These are phyloP conservation scores for Stenichneumon culpator DNA, from an alignment of 2,888 invertebrate genomes.

Conservation along the genomic window DNA sequence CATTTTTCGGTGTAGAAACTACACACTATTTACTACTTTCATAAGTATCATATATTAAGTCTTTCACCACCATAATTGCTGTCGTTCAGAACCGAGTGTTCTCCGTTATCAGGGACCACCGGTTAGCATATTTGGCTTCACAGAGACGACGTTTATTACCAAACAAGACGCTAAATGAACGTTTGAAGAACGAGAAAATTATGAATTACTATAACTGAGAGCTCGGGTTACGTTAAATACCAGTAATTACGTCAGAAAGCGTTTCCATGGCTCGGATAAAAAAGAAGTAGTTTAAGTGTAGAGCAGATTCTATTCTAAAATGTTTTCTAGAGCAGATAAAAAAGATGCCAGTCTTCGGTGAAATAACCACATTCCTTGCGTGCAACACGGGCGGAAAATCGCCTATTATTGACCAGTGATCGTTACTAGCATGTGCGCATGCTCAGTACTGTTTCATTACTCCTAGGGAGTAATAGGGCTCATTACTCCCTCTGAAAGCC, in stretches of 20 bases:
- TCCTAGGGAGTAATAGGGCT: no score
- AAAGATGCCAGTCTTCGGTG: not conserved
- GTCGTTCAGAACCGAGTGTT: not conserved
- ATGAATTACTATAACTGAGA: not conserved
- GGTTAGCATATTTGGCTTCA: not conserved
- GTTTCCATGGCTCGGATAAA: not conserved
- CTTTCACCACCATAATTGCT: not conserved
- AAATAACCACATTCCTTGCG: no score
- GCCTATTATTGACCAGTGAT: no score
- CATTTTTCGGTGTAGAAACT: not conserved
- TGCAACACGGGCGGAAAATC: no score
- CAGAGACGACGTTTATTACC: not conserved
- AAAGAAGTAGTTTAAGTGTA: not conserved
- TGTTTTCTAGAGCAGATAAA: constrained; percentile 1
- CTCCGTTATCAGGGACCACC: not conserved
- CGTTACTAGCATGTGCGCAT: no score
- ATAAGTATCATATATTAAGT: not conserved
- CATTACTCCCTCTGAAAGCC: no score
- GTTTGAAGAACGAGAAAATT: constrained; percentile 5
- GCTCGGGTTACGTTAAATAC: constrained; percentile 16
- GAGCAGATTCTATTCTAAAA: not conserved
- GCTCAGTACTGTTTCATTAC: no score
- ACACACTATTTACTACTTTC: no score
- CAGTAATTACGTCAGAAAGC: constrained; percentile 19
- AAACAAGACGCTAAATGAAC: not conserved